A percentile compares a stretch with the other conserved stretches of the same genome.
Conservation (phyloP, 1,140 invertebrate species). For the Dolichoris vasculosae region DNA sequence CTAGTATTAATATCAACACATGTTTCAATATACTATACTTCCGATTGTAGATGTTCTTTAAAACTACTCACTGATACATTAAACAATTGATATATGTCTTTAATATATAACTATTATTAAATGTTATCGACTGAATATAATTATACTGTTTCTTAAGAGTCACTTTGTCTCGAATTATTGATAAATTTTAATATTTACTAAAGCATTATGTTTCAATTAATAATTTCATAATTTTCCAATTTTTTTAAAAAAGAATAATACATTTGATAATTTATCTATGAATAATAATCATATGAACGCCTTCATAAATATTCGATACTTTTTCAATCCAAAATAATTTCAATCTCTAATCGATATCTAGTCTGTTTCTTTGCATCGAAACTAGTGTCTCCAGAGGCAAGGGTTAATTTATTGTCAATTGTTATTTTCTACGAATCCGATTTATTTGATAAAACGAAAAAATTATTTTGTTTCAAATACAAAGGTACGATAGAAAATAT, state of each 20-base stretch:
- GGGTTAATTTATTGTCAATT: constrained; percentile 31
- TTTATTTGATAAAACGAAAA: not conserved
- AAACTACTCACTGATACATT: too few relatives aligned
- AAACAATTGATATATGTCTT: too few relatives aligned
- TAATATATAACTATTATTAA: too few relatives aligned
- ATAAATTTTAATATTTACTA: too few relatives aligned
- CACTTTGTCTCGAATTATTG: too few relatives aligned
- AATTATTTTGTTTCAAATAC: constrained; percentile 12
- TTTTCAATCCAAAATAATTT: constrained; percentile 3
- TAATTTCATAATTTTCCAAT: too few relatives aligned
- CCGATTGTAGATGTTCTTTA: too few relatives aligned
- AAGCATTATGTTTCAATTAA: too few relatives aligned
- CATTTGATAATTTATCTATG: not conserved
- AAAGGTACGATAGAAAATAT: not conserved
- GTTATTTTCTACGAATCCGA: constrained; percentile 6
- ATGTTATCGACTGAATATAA: too few relatives aligned
- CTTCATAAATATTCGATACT: not conserved
- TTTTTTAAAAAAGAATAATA: not conserved
- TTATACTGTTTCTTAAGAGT: too few relatives aligned
- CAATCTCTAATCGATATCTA: constrained; percentile 14
- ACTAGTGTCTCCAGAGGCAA: constrained; percentile 17
- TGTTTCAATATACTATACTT: too few relatives aligned
- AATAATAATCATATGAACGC: not conserved
- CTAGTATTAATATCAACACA: too few relatives aligned
- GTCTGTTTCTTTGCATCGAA: constrained; percentile 1